Conservation (phyloP, 2,113 vertebrate species). For the Rana temporaria region DNA sequence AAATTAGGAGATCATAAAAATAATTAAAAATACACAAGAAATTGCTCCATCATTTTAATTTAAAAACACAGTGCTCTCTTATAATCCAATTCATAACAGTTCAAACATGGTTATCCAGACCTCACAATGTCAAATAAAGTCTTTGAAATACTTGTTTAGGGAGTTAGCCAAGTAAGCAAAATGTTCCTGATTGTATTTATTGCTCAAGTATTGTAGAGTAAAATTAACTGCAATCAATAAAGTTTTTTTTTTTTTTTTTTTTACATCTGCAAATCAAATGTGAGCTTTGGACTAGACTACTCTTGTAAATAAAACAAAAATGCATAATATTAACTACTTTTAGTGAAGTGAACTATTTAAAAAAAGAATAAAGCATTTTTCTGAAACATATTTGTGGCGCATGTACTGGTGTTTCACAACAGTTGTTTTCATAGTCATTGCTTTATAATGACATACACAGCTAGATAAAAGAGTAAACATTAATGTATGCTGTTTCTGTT, state of each 20-base stretch:
- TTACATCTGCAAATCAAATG: slow-evolving; percentile 35
- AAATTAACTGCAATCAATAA: slow-evolving; percentile 17
- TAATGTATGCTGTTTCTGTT: too few species aligned
- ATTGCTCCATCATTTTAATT: not conserved
- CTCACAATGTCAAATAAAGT: not conserved
- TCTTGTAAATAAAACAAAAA: slow-evolving; percentile 17
- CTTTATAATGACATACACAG: not conserved
- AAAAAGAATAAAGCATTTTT: not conserved
- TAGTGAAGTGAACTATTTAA: not conserved
- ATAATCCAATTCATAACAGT: not conserved
- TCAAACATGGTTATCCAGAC: not conserved
- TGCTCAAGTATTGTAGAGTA: not conserved
- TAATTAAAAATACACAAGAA: not conserved
- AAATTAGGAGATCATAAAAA: too few species aligned
- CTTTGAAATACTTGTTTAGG: not conserved
- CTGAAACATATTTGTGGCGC: not conserved
- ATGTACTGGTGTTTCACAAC: not conserved
- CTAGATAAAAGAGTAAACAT: too few species aligned
- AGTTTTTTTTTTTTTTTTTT: not conserved
- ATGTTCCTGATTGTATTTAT: slow-evolving; percentile 23
- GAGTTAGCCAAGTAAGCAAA: not conserved
- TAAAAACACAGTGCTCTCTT: not conserved
- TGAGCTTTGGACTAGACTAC: slow-evolving; percentile 1
- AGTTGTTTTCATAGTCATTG: not conserved
- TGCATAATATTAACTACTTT: not conserved